phyloP scores from a whole-genome alignment of 2,888 invertebrate species.

The Athalia cordata region DNA sequence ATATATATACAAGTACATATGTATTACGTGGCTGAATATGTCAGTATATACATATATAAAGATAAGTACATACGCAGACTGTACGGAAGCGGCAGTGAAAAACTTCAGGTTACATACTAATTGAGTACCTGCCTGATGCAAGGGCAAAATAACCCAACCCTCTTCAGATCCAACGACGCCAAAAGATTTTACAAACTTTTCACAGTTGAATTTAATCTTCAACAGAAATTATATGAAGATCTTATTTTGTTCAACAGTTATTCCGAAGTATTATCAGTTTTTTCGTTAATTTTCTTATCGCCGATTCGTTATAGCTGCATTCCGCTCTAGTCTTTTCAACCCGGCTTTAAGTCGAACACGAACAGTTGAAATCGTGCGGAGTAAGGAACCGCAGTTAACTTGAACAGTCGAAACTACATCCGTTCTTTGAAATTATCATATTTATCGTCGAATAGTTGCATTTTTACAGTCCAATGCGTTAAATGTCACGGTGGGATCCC shows the following conservation, averaged over 20 bases:
- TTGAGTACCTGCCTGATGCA: too few species aligned
- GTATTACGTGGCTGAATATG: background rate
- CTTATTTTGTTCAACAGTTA: too few species aligned
- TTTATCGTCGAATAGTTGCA: background rate
- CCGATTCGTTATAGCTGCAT: too few species aligned
- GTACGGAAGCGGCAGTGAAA: constrained; percentile 21
- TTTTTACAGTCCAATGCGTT: constrained; percentile 23
- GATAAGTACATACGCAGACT: background rate
- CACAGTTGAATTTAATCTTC: too few species aligned
- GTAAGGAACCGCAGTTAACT: background rate
- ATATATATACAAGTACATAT: background rate
- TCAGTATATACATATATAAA: background rate
- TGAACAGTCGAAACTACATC: background rate
- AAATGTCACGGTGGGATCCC: constrained; percentile 15
- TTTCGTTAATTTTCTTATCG: too few species aligned
- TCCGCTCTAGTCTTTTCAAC: too few species aligned
- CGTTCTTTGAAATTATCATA: background rate
- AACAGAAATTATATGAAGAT: too few species aligned
- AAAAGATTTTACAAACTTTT: too few species aligned
- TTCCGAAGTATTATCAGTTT: too few species aligned
- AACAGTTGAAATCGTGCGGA: background rate
- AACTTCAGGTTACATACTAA: constrained; percentile 10
- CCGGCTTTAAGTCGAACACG: background rate
- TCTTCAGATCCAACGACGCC: too few species aligned
- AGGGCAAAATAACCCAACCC: too few species aligned